Evolutionary conservation across 2,797 vertebrate genomes (phyloP).

Genomic region (Hephaestus fuliginosus): DNA sequence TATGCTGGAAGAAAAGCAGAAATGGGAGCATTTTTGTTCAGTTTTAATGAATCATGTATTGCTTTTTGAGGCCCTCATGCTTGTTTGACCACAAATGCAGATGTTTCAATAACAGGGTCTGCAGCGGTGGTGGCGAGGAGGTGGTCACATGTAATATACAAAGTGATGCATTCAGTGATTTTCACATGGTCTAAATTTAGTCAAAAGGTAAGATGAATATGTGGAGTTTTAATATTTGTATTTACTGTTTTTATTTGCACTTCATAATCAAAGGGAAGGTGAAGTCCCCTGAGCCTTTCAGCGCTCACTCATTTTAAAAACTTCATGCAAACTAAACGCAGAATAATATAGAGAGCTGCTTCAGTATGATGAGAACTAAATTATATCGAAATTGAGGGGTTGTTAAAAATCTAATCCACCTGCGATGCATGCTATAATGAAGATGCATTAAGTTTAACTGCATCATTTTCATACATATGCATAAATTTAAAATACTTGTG

Average conservation of each 20-base stretch:
- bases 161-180: background rate
- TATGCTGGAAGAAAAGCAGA: background rate
- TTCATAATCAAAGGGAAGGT: too few relatives aligned
- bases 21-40: background rate
- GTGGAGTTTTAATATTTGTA: background rate
- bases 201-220: background rate
- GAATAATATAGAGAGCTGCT: background rate
- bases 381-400: background rate
- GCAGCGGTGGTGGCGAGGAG: too few relatives aligned
- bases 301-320: background rate
- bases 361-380: background rate
- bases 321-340: background rate
- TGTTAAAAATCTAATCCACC: conserved; percentile 1
- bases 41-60: background rate
- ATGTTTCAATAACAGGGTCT: too few relatives aligned
- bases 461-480: background rate
- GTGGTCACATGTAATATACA: background rate
- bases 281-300: too few relatives aligned
- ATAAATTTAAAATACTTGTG: background rate
- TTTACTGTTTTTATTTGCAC: too few relatives aligned
- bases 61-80: background rate
- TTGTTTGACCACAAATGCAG: background rate
- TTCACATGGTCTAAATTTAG: background rate
- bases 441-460: background rate
- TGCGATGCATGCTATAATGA: background rate